phyloP scores from a whole-genome alignment of 1,140 invertebrate genomes.

The Trigoniulus corallinus region DNA sequence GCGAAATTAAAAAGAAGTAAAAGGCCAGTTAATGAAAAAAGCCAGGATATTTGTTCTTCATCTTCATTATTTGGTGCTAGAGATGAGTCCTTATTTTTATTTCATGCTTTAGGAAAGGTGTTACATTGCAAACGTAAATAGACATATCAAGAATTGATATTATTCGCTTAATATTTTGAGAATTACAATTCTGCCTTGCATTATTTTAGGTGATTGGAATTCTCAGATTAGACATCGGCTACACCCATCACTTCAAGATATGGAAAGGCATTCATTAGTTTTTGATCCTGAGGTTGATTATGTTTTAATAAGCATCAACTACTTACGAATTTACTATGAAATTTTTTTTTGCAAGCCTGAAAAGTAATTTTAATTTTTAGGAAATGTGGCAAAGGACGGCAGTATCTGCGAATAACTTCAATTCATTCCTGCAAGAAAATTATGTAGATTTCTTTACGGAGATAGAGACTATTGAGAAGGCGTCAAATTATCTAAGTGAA shows the following conservation, averaged over 20 bases:
- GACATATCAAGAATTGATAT: not conserved
- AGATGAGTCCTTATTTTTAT: constrained; percentile 23
- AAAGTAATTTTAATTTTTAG: constrained; percentile 10
- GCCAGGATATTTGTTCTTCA: not conserved
- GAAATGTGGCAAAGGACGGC: constrained; percentile 23
- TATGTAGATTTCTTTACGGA: constrained; percentile 22
- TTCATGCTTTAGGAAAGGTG: constrained; percentile 26
- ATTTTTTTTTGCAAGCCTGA: not conserved
- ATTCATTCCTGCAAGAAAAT: constrained; percentile 25
- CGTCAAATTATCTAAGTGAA: constrained; percentile 24
- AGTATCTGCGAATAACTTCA: constrained; percentile 22
- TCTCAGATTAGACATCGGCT: not conserved
- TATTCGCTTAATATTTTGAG: too few relatives aligned
- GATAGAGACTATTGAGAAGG: constrained; percentile 20
- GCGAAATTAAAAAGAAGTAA: not conserved
- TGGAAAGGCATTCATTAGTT: not conserved
- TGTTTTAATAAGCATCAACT: not conserved
- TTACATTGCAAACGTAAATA: constrained; percentile 26
- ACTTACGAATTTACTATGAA: not conserved
- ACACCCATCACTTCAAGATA: not conserved
- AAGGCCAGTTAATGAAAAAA: not conserved
- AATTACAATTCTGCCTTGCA: too few relatives aligned
- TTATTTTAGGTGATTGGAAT: not conserved
- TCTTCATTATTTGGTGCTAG: constrained; percentile 3
- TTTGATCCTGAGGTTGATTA: not conserved